Evolutionary conservation across 2,797 vertebrate genomes (phyloP).

Genomic region (Potorous gilbertii): DNA sequence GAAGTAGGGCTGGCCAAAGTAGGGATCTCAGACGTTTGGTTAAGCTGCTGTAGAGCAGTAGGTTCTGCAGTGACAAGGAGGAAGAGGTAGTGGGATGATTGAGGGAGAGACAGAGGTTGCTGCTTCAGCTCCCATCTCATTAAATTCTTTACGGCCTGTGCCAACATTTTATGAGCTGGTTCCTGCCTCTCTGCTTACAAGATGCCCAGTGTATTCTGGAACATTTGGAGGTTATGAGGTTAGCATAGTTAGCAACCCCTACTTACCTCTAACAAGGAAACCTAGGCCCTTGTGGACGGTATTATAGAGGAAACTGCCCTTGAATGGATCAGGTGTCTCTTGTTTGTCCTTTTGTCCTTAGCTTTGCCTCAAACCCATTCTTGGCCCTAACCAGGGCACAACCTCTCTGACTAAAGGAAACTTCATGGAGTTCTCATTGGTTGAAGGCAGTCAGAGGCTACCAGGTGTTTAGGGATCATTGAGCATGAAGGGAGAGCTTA

Average conservation of each 20-base stretch:
- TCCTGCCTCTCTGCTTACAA: constrained; percentile 14
- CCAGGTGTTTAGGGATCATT: background rate
- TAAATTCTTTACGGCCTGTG: constrained; percentile 8
- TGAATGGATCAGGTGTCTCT: background rate
- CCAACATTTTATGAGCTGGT: constrained; percentile 15
- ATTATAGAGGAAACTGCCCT: background rate
- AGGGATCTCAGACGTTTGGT: too few species aligned
- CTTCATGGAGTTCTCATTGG: background rate
- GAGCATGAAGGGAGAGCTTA: background rate
- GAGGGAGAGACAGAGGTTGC: background rate
- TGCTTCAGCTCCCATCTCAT: background rate
- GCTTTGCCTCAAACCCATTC: background rate
- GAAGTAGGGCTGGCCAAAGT: background rate
- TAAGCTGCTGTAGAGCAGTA: too few species aligned
- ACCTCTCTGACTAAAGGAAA: background rate
- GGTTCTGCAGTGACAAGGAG: too few species aligned
- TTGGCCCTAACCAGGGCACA: background rate
- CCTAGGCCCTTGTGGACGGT: background rate
- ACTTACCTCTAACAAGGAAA: background rate
- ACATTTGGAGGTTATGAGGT: background rate
- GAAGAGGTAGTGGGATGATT: background rate
- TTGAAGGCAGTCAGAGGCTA: background rate
- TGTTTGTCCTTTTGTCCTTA: background rate
- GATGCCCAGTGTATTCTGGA: background rate
- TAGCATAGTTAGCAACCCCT: background rate